Percentiles rank a stretch among this genome's conserved stretches.
Evolutionary conservation across 1,140 invertebrate species (phyloP).

Genomic region (Scaptomyza hsui): DNA sequence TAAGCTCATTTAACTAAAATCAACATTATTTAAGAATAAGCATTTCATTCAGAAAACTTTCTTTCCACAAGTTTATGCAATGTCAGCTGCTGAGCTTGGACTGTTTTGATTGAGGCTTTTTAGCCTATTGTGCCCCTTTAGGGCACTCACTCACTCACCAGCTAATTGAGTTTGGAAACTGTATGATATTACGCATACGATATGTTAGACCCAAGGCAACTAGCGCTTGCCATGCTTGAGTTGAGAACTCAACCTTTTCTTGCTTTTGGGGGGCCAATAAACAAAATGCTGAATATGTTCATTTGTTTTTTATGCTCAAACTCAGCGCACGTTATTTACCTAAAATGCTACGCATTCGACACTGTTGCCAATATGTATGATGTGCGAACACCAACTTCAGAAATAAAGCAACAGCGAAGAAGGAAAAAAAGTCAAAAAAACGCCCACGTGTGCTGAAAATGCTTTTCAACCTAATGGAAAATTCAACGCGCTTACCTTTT

Average conservation of each 20-base stretch:
- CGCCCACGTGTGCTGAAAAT: conserved; percentile 65
- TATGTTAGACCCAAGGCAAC: conserved; percentile 16
- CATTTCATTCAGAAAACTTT: conserved; percentile 24
- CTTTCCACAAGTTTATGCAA: conserved; percentile 10
- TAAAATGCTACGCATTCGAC: conserved; percentile 61
- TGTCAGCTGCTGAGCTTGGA: not conserved
- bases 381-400: conserved; percentile 32
- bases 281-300: conserved; percentile 29
- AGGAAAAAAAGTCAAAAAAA: conserved; percentile 12
- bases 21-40: conserved; percentile 18
- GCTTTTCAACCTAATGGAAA: conserved; percentile 77
- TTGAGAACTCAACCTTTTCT: conserved; percentile 34
- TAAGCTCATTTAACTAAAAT: too few species aligned
- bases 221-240: conserved; percentile 1
- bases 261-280: conserved; percentile 16
- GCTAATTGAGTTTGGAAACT: conserved; percentile 47
- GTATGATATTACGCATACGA: conserved; percentile 29
- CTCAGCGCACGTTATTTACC: conserved; percentile 53
- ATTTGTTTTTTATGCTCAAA: conserved; percentile 40
- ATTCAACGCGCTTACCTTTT: conserved; percentile 60
- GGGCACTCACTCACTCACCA: not conserved
- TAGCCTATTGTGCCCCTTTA: not conserved
- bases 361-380: conserved; percentile 50
- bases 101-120: conserved; percentile 34
- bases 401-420: not conserved